A percentile compares a stretch with the other conserved stretches of the same genome.
Conservation (phyloP, 2,113 vertebrate species). For the Hippocampus comes region DNA sequence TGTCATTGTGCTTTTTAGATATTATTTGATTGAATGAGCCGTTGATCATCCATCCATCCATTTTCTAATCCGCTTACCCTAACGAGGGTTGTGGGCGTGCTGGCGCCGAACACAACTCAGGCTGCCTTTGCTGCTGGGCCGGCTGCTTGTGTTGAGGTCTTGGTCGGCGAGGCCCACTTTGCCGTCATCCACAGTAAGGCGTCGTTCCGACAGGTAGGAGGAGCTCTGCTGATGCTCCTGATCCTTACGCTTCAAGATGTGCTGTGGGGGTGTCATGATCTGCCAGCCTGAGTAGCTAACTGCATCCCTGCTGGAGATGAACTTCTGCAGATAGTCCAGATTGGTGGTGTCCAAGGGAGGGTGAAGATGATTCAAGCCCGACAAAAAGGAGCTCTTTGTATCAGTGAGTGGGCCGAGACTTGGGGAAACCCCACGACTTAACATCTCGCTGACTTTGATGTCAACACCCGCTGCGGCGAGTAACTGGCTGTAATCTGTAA, state of each 20-base stretch:
- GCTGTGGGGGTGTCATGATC: conserved; percentile 89
- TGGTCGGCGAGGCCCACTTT: conserved; percentile 84
- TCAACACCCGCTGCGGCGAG: conserved; percentile 83
- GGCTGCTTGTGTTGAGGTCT: conserved; percentile 85
- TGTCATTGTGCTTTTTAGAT: too few relatives aligned
- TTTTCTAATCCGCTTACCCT: too few relatives aligned
- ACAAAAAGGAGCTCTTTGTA: conserved; percentile 83
- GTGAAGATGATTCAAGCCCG: conserved; percentile 85
- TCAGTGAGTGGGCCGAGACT: conserved; percentile 76
- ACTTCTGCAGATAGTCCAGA: conserved; percentile 89
- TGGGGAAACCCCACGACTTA: conserved; percentile 88
- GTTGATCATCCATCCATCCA: too few relatives aligned
- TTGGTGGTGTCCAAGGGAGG: conserved; percentile 86
- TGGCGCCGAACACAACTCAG: too few relatives aligned
- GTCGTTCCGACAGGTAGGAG: conserved; percentile 70
- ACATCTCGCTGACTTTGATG: conserved; percentile 88
- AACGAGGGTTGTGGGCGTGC: too few relatives aligned
- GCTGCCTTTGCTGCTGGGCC: conserved; percentile 83
- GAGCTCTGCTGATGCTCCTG: conserved; percentile 36
- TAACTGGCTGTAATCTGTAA: conserved; percentile 80
- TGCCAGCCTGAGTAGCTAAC: conserved; percentile 93
- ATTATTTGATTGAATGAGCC: too few relatives aligned
- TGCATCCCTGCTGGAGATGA: conserved; percentile 83
- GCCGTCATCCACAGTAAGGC: conserved; percentile 81
- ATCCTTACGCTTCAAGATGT: conserved; percentile 86